Evolutionary conservation across 2,113 vertebrate genomes (phyloP).

Genomic region (Apteryx owenii): DNA sequence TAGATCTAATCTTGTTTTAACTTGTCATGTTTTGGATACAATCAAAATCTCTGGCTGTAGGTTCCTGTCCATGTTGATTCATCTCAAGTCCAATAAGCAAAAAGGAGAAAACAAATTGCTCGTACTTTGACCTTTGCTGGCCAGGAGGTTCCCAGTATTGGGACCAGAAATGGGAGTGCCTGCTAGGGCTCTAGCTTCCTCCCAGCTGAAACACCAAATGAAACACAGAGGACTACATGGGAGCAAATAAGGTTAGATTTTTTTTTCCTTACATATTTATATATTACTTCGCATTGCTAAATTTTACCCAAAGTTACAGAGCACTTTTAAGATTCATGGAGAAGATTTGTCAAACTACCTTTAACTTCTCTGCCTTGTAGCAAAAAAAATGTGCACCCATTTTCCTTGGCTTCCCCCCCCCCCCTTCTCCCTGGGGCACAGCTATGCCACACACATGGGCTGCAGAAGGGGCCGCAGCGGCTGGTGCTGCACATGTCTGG

Average conservation of each 20-base stretch:
- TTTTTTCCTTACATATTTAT: neutral
- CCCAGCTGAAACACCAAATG: neutral
- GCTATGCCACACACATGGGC: neutral
- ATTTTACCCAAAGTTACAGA: constrained; percentile 8
- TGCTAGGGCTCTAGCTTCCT: neutral
- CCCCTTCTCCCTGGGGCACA: neutral
- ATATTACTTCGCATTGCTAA: neutral
- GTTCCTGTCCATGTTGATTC: neutral
- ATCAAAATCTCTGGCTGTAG: neutral
- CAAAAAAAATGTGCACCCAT: neutral
- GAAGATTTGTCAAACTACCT: constrained; percentile 3
- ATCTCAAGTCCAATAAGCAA: neutral
- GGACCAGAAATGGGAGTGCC: neutral
- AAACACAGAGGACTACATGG: neutral
- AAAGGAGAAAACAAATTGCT: constrained; percentile 10
- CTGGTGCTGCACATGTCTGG: neutral
- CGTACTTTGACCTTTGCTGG: neutral
- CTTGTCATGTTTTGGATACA: constrained; percentile 3
- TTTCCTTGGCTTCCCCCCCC: neutral
- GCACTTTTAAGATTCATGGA: neutral
- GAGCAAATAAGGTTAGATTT: neutral
- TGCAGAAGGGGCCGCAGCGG: neutral
- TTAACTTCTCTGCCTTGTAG: constrained; percentile 10
- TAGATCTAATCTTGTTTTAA: constrained; percentile 7
- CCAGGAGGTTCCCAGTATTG: neutral